These are phyloP conservation scores for Coregonus clupeaformis DNA, from an alignment of 2,113 vertebrate genomes.

Conservation along the genomic window DNA sequence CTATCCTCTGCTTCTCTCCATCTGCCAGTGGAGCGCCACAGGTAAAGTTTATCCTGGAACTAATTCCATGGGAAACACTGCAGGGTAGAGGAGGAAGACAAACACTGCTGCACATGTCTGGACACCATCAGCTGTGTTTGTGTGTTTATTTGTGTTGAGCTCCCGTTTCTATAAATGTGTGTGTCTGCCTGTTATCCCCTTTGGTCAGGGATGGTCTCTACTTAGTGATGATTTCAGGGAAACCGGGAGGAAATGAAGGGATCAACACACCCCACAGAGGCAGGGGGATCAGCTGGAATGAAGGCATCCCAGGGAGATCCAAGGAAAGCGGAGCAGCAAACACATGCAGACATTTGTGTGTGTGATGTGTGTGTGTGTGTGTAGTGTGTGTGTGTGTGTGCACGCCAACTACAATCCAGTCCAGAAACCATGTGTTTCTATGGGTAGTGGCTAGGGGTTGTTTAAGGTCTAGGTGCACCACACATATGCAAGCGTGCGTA, in stretches of 20 bases:
- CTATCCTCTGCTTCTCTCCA: background rate
- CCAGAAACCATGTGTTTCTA: background rate
- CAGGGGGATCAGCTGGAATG: background rate
- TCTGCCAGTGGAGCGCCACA: background rate
- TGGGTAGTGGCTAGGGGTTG: background rate
- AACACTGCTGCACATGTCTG: background rate
- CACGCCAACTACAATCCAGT: background rate
- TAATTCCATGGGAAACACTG: background rate
- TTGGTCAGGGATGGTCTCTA: background rate
- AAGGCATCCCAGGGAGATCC: background rate
- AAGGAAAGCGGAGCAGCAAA: background rate
- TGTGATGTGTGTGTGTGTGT: no score
- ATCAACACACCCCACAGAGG: background rate
- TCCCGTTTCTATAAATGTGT: no score
- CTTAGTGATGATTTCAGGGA: background rate
- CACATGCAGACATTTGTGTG: background rate
- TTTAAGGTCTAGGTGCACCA: background rate
- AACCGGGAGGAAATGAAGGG: background rate
- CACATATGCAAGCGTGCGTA: background rate
- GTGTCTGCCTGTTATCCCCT: background rate
- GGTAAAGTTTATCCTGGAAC: constrained; percentile 6
- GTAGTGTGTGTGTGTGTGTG: no score
- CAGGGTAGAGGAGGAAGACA: background rate
- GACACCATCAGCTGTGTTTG: background rate
- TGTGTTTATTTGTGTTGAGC: background rate